phyloP scores from a whole-genome alignment of 2,888 invertebrate species.

The Gryllus longicercus region DNA sequence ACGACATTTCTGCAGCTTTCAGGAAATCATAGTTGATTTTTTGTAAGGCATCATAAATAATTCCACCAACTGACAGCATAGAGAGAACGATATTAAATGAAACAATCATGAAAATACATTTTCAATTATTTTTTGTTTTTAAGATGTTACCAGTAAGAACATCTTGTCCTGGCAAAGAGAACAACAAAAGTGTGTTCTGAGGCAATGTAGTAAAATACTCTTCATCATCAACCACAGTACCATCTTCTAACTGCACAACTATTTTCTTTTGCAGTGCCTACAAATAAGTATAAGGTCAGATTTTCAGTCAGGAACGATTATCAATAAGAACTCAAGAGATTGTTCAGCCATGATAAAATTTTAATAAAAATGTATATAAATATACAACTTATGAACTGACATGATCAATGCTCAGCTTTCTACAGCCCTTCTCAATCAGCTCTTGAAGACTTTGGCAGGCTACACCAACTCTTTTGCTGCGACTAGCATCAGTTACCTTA shows the following conservation, averaged over 20 bases:
- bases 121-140: not conserved
- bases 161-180: slow-evolving; percentile 47
- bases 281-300: slow-evolving; percentile 37
- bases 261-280: slow-evolving; percentile 44
- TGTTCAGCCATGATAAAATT: slow-evolving; percentile 4
- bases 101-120: not conserved
- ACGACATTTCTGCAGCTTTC: slow-evolving; percentile 65
- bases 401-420: slow-evolving; percentile 53
- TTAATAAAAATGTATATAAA: not conserved
- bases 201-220: slow-evolving; percentile 72
- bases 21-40: slow-evolving; percentile 66
- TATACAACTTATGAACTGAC: slow-evolving; percentile 48
- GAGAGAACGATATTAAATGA: slow-evolving; percentile 35
- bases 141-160: slow-evolving; percentile 35
- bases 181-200: slow-evolving; percentile 69
- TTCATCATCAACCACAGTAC: slow-evolving; percentile 68
- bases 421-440: slow-evolving; percentile 64
- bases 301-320: not conserved
- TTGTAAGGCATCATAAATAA: slow-evolving; percentile 66
- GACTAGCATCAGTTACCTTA: slow-evolving; percentile 66
- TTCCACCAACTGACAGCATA: slow-evolving; percentile 59
- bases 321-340: not conserved
- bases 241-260: slow-evolving; percentile 58
- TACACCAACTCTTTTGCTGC: slow-evolving; percentile 66
- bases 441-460: slow-evolving; percentile 65